A percentile compares a stretch with the other conserved stretches of the same genome.
Evolutionary conservation across 1,140 invertebrate species (phyloP).

Genomic region (Ericerus pela): DNA sequence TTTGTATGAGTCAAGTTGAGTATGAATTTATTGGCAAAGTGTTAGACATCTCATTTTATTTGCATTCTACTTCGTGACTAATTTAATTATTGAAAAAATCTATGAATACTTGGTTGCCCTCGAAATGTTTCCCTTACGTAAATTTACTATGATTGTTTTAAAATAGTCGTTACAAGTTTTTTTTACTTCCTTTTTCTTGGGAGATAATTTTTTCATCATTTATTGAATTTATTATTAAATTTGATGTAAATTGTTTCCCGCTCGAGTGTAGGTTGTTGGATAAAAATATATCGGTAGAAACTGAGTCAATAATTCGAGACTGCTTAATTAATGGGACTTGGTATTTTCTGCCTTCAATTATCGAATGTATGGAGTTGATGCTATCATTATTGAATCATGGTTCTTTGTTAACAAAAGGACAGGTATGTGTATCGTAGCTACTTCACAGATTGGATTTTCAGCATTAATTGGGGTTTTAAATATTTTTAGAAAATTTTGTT

Average conservation of each 20-base stretch:
- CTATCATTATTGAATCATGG: slow-evolving; percentile 41
- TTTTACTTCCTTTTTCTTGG: too few species aligned
- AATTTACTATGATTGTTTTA: too few species aligned
- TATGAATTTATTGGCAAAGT: too few species aligned
- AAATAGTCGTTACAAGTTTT: too few species aligned
- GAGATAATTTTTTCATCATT: too few species aligned
- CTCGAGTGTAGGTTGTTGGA: slow-evolving; percentile 48
- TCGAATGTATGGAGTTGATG: slow-evolving; percentile 42
- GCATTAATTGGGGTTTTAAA: not conserved
- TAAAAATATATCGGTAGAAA: slow-evolving; percentile 36
- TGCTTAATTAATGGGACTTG: slow-evolving; percentile 42
- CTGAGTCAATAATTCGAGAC: slow-evolving; percentile 40
- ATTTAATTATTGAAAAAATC: too few species aligned
- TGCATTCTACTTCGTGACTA: too few species aligned
- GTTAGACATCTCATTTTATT: too few species aligned
- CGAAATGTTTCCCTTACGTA: too few species aligned
- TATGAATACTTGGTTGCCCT: too few species aligned
- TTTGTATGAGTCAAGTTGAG: slow-evolving; percentile 39
- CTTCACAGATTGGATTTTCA: not conserved
- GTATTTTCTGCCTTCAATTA: slow-evolving; percentile 41
- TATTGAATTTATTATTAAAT: too few species aligned
- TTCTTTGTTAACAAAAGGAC: slow-evolving; percentile 39
- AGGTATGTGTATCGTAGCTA: slow-evolving; percentile 24
- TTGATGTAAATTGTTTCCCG: too few species aligned
- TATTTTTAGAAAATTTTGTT: not conserved